phyloP scores from a whole-genome alignment of 2,113 vertebrate species.

The Seriola rivoliana region DNA sequence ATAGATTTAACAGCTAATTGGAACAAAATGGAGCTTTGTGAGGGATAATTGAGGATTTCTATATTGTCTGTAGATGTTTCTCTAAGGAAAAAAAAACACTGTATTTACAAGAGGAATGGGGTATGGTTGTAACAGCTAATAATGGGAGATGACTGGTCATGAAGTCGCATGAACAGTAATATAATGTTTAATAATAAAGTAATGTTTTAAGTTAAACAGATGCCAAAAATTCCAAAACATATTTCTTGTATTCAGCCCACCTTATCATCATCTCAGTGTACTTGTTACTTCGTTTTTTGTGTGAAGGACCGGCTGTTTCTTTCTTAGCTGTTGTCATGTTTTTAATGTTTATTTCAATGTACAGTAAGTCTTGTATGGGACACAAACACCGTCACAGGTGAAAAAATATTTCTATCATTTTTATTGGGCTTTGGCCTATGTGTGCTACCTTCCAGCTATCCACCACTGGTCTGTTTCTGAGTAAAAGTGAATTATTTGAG shows the following conservation, averaged over 20 bases:
- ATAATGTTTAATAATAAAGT: neutral
- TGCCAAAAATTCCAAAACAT: neutral
- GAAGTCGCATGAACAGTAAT: neutral
- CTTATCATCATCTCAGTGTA: neutral
- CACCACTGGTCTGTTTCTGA: conserved; percentile 40
- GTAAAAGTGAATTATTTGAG: conserved; percentile 59
- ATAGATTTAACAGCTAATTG: conserved; percentile 76
- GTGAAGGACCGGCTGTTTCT: too few relatives aligned
- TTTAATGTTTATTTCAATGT: conserved; percentile 1
- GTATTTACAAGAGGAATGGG: conserved; percentile 15
- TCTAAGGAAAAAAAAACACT: conserved; percentile 22
- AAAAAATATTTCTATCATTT: neutral
- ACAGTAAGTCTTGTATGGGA: neutral
- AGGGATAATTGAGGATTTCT: conserved; percentile 64
- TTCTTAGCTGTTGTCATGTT: neutral
- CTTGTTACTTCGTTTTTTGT: neutral
- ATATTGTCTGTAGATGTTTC: conserved; percentile 38
- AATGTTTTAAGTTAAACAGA: neutral
- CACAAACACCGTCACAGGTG: neutral
- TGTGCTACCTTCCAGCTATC: conserved; percentile 19
- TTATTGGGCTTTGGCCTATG: conserved; percentile 1
- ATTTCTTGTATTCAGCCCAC: neutral
- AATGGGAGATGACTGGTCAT: neutral
- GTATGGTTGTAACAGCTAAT: neutral
- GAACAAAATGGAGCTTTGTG: conserved; percentile 73